A percentile compares a stretch with the other conserved stretches of the same genome.
Conservation (phyloP, 2,113 vertebrate genomes). For the Noturus placidus region DNA sequence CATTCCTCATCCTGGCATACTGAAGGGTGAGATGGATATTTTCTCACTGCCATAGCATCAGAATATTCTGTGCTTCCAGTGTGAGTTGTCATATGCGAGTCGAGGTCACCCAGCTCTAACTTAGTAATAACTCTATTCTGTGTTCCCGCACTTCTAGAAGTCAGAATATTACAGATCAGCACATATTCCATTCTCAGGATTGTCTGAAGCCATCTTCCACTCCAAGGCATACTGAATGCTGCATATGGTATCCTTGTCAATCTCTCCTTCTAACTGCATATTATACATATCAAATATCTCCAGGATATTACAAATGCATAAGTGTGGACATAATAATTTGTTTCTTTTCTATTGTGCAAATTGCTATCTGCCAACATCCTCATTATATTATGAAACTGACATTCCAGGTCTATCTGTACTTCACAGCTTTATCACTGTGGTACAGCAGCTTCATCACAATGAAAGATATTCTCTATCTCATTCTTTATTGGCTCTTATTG, state of each 20-base stretch:
- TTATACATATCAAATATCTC: constrained; percentile 21
- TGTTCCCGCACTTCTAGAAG: constrained; percentile 1
- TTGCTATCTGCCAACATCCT: background rate
- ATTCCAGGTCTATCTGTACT: background rate
- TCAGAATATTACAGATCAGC: constrained; percentile 3
- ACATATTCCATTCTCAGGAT: constrained; percentile 1
- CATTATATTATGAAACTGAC: constrained; percentile 4
- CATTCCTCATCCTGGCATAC: background rate
- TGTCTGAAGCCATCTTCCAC: background rate
- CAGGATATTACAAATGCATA: background rate
- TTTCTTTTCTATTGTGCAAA: background rate
- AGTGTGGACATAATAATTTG: background rate
- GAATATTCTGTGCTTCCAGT: constrained; percentile 28
- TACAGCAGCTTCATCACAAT: constrained; percentile 7
- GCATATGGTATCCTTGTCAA: background rate
- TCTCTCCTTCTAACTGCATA: background rate
- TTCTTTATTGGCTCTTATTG: background rate
- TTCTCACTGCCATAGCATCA: constrained; percentile 1
- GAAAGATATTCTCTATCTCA: background rate
- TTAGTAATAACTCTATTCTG: constrained; percentile 24
- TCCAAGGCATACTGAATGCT: background rate
- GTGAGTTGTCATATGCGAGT: constrained; percentile 6
- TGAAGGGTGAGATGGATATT: constrained; percentile 25
- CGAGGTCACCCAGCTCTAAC: constrained; percentile 31
- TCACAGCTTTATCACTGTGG: constrained; percentile 5